Conservation (phyloP, 2,888 invertebrate genomes). For the Acleris holmiana region DNA sequence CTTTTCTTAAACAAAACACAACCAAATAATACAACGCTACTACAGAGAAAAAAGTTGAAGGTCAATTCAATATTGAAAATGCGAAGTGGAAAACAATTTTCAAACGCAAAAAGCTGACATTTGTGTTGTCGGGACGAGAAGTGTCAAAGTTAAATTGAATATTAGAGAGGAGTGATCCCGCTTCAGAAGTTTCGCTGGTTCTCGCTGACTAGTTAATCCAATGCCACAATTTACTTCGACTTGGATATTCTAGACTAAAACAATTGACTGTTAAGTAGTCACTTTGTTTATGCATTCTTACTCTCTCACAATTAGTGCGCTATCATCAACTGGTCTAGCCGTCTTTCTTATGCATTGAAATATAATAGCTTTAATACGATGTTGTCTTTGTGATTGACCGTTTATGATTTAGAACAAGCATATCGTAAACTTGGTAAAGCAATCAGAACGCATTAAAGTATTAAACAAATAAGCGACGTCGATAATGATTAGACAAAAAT, state of each 20-base stretch:
- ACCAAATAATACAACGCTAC: not conserved
- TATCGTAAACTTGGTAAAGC: too few species aligned
- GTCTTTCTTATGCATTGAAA: not conserved
- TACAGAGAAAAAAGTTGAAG: constrained; percentile 2
- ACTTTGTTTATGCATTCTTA: constrained; percentile 69
- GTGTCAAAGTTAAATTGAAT: constrained; percentile 85
- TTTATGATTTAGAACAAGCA: too few species aligned
- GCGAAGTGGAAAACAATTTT: constrained; percentile 58
- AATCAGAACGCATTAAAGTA: too few species aligned
- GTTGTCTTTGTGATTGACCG: too few species aligned
- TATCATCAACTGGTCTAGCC: not conserved
- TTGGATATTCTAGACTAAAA: constrained; percentile 65
- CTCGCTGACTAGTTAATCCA: constrained; percentile 80
- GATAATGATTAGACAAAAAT: too few species aligned
- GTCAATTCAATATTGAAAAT: constrained; percentile 17
- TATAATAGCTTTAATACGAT: too few species aligned
- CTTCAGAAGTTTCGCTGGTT: constrained; percentile 69
- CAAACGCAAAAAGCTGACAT: constrained; percentile 71
- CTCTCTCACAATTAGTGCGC: not conserved
- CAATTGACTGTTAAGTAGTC: constrained; percentile 65
- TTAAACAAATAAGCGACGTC: too few species aligned
- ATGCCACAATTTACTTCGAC: constrained; percentile 77
- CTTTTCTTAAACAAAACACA: not conserved
- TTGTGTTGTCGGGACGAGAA: constrained; percentile 75
- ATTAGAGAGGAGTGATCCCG: constrained; percentile 81